These are phyloP conservation scores for Rhinopomastus cyanomelas DNA, from an alignment of 2,113 vertebrate genomes.

Conservation along the genomic window DNA sequence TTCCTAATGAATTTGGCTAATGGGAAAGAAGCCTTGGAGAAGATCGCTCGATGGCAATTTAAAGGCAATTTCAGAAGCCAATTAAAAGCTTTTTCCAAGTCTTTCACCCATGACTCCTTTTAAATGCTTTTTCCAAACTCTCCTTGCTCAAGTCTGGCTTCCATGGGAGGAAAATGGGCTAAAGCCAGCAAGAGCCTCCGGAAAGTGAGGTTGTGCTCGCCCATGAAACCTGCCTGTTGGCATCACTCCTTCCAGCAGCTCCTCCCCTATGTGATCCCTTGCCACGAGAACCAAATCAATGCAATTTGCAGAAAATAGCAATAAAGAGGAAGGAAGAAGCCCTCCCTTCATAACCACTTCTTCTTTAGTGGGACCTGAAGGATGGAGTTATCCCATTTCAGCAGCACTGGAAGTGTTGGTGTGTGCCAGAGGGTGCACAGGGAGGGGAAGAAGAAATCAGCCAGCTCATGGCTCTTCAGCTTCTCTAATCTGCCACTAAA, in stretches of 20 bases:
- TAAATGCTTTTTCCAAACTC: neutral
- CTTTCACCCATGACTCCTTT: neutral
- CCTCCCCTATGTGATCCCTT: neutral
- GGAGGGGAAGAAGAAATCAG: neutral
- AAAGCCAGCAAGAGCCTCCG: neutral
- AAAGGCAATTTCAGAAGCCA: neutral
- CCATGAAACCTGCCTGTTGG: neutral
- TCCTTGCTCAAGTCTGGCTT: neutral
- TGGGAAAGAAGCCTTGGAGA: neutral
- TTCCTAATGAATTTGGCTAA: neutral
- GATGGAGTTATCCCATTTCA: neutral
- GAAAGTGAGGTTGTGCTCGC: neutral
- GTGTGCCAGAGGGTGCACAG: neutral
- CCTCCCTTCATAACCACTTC: neutral
- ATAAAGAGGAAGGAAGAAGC: neutral
- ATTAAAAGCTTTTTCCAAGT: neutral
- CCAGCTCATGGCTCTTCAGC: rapidly evolving
- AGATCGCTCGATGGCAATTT: neutral
- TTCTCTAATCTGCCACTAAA: neutral
- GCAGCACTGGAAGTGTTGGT: neutral
- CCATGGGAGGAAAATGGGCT: neutral
- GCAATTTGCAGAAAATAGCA: neutral
- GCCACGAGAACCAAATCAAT: neutral
- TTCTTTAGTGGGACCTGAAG: neutral
- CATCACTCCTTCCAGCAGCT: neutral